phyloP scores from a whole-genome alignment of 2,797 vertebrate genomes.

The Acomys russatus region DNA sequence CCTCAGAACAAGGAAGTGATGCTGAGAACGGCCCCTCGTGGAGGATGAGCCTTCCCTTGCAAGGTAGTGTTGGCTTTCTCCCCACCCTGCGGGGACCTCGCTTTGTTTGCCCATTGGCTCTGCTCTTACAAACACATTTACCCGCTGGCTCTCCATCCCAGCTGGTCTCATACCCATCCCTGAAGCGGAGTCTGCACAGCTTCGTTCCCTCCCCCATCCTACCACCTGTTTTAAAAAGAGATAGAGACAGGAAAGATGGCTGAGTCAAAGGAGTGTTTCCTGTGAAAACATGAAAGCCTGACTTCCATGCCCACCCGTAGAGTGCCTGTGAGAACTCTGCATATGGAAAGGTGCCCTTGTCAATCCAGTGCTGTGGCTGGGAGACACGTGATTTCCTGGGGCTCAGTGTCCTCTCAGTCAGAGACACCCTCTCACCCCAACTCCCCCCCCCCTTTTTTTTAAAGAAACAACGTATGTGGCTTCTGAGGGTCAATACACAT shows the following conservation, averaged over 20 bases:
- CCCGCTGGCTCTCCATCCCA: not conserved
- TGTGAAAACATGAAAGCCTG: not conserved
- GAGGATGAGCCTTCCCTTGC: not conserved
- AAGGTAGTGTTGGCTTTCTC: not conserved
- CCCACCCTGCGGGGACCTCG: not conserved
- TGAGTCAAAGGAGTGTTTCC: not conserved
- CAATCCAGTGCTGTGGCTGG: not conserved
- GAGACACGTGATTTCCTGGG: not conserved
- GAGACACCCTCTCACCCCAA: not conserved
- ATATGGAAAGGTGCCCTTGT: not conserved
- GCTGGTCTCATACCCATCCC: not conserved
- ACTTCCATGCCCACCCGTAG: not conserved
- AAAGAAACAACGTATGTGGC: not conserved
- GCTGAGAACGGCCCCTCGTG: not conserved
- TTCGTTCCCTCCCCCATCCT: not conserved
- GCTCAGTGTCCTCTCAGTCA: too few species aligned
- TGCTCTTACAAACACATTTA: conserved; percentile 1
- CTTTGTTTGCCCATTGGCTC: conserved; percentile 37
- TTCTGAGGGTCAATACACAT: not conserved
- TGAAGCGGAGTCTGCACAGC: not conserved
- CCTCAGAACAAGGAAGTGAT: not conserved
- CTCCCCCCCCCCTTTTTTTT: not conserved
- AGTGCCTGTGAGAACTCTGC: not conserved
- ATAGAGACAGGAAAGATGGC: not conserved
- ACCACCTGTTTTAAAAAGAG: not conserved